phyloP scores from a whole-genome alignment of 2,888 invertebrate genomes.

The Charanyca ferruginea region DNA sequence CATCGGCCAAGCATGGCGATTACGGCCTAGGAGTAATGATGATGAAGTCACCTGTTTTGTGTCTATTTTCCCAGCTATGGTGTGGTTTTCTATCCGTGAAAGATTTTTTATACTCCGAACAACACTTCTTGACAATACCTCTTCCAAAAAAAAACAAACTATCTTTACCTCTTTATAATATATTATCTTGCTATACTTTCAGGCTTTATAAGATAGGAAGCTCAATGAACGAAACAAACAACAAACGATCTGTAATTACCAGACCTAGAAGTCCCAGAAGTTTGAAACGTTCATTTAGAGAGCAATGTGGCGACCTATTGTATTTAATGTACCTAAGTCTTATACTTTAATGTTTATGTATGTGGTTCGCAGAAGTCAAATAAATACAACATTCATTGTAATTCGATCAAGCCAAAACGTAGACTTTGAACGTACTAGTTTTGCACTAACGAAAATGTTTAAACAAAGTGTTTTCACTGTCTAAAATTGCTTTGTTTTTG shows the following conservation, averaged over 20 bases:
- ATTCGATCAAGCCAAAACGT: constrained; percentile 39
- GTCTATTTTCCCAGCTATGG: too few species aligned
- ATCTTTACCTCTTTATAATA: too few species aligned
- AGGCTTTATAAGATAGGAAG: neutral
- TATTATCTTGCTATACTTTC: neutral
- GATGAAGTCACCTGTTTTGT: too few species aligned
- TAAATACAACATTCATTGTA: constrained; percentile 57
- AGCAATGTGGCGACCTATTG: constrained; percentile 45
- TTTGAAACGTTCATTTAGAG: constrained; percentile 28
- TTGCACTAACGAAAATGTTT: constrained; percentile 16
- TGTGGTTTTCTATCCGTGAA: too few species aligned
- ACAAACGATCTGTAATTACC: neutral
- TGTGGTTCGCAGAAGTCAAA: constrained; percentile 56
- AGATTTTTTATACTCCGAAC: too few species aligned
- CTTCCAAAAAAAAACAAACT: too few species aligned
- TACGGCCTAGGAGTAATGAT: too few species aligned
- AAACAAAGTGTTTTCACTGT: constrained; percentile 2
- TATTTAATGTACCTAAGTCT: constrained; percentile 26
- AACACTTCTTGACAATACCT: too few species aligned
- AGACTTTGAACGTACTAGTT: constrained; percentile 21
- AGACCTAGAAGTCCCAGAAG: constrained; percentile 19
- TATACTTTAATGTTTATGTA: constrained; percentile 54
- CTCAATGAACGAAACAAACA: neutral
- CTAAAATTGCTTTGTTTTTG: neutral
- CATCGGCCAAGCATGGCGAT: too few species aligned